phyloP scores from a whole-genome alignment of 2,113 vertebrate species.

The Trogon surrucura region DNA sequence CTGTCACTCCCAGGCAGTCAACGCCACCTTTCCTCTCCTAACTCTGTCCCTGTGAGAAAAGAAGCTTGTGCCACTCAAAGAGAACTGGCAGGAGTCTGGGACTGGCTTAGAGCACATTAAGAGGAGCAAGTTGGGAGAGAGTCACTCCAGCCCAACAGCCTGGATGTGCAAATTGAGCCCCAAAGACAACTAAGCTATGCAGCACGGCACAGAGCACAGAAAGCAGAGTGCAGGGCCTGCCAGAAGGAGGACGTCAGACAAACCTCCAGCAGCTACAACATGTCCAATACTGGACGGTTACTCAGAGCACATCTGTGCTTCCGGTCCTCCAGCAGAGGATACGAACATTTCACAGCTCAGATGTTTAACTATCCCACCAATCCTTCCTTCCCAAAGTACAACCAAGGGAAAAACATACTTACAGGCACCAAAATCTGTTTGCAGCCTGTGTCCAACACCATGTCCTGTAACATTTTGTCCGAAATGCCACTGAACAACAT shows the following conservation, averaged over 20 bases:
- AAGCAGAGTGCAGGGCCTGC: background rate
- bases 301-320: background rate
- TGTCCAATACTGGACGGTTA: rapidly evolving
- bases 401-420: conserved; percentile 71
- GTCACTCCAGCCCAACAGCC: background rate
- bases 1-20: background rate
- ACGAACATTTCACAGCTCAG: background rate
- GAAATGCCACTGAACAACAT: conserved; percentile 89
- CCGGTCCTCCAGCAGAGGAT: background rate
- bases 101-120: background rate
- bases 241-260: background rate
- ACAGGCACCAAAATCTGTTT: conserved; percentile 99
- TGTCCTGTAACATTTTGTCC: conserved; percentile 93
- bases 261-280: background rate
- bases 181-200: background rate
- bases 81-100: background rate
- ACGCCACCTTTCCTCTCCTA: background rate
- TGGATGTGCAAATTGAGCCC: background rate
- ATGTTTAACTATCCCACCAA: background rate
- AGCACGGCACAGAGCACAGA: background rate
- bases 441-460: conserved; percentile 89
- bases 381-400: background rate
- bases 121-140: background rate
- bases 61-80: background rate
- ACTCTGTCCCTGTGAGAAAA: background rate